These are phyloP conservation scores for Spheniscus mendiculus DNA, from an alignment of 2,113 vertebrate species.

Conservation along the genomic window DNA sequence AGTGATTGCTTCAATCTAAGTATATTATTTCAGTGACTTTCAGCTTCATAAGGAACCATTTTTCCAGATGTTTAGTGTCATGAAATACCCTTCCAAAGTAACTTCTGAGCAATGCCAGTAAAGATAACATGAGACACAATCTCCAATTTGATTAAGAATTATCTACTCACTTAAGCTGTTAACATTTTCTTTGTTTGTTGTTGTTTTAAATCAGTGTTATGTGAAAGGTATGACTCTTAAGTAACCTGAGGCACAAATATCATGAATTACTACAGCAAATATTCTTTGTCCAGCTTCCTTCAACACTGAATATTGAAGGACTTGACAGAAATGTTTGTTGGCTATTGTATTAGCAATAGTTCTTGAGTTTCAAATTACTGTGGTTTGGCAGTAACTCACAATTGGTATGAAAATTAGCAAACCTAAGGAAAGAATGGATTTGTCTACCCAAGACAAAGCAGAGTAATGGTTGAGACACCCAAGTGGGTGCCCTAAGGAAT, in stretches of 20 bases:
- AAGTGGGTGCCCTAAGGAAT: not conserved
- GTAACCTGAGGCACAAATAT: not conserved
- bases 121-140: not conserved
- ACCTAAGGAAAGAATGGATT: not conserved
- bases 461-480: not conserved
- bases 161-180: not conserved
- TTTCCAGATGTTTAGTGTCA: not conserved
- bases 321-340: not conserved
- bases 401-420: not conserved
- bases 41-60: not conserved
- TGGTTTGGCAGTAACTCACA: not conserved
- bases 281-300: not conserved
- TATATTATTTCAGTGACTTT: not conserved
- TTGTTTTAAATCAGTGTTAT: not conserved
- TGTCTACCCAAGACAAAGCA: not conserved
- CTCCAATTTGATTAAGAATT: not conserved
- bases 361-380: not conserved
- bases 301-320: not conserved
- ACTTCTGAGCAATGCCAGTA: not conserved
- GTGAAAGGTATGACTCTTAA: not conserved
- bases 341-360: not conserved
- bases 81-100: not conserved
- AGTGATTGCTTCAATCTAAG: not conserved
- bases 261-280: not conserved
- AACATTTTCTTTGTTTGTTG: not conserved